Percentiles rank a stretch among this genome's conserved stretches.
Conservation (phyloP, 2,797 vertebrate species). For the Megaceryle alcyon region DNA sequence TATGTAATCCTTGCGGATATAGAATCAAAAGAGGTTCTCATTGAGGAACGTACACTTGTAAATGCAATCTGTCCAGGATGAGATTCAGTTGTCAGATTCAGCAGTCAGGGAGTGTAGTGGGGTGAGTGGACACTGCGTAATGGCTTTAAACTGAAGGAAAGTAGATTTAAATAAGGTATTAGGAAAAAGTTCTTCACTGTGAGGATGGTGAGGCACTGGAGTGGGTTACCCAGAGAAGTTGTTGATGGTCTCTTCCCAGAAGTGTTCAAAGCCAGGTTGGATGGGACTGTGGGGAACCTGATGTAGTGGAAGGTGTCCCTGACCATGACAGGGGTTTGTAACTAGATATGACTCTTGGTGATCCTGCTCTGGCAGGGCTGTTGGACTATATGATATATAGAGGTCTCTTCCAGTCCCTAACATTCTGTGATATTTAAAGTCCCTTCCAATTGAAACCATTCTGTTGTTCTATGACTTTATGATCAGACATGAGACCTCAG, state of each 20-base stretch:
- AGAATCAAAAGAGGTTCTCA: background rate
- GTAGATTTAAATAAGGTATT: background rate
- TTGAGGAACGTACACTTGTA: background rate
- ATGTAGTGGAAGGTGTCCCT: too few relatives aligned
- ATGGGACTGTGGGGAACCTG: background rate
- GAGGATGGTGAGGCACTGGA: background rate
- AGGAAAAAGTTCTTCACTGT: background rate
- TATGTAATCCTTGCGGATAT: background rate
- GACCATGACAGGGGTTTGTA: background rate
- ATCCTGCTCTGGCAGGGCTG: too few relatives aligned
- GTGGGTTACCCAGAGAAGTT: background rate
- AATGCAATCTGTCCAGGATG: background rate
- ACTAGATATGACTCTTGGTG: too few relatives aligned
- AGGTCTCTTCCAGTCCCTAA: too few relatives aligned
- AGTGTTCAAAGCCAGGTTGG: background rate
- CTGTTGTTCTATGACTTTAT: background rate
- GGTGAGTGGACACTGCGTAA: background rate
- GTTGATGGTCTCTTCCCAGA: rapidly evolving
- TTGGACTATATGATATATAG: too few relatives aligned
- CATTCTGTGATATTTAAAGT: background rate
- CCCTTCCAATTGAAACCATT: background rate
- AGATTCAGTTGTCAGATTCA: background rate
- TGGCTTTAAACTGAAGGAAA: background rate
- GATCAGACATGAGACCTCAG: background rate
- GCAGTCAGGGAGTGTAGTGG: too few relatives aligned